Evolutionary conservation across 92 coral and sea anemone species (phyloP), one percentile per base, ranked within the genome.

Genomic region (Montipora capitata): DNA sequence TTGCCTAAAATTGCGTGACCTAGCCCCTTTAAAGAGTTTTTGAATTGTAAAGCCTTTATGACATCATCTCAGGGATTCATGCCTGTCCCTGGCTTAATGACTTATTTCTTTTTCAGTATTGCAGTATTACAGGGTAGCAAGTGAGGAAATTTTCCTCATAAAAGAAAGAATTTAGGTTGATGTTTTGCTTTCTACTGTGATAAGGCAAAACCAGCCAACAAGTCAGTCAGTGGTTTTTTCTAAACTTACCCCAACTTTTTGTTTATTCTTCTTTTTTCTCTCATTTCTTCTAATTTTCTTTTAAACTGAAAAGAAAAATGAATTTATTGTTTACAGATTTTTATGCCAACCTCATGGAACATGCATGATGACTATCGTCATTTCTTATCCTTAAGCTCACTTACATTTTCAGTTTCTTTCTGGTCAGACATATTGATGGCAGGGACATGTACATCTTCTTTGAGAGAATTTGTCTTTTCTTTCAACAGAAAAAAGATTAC

Each of bases 201-300:
- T 9, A 5, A 48, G 0, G 3, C 52, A 48, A 48, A 48, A 48
- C 7, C 1, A 27, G 35, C 35, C 35, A 27, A 27, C 35, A 27
- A 27, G 35, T 27, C 35, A 27, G 35, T 27, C 35, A 27, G 35
- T 27, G 35, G 1, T 10, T 9, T n/a, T 63, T 56, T 18, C 0
- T 0, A 12, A 13, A 82, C 98, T 77, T 69, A 96, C 99, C 89
- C 91, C 48, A 96, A 88, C 79, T 96, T 96, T 77, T 95, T 95
- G 82, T 95, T 85, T 64, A 96, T 84, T 76, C 94, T 87, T 83
- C 99, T 91, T 63, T 96, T 96, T 81, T 96, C 98, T 74, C 90
- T 91, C 62, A 96, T 96, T 92, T 95, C 99, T 76, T 95, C 95
- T 45, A 96, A 91, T 76, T 94, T 96, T 43, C 96, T 94, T 85